A percentile compares a stretch with the other conserved stretches of the same genome.
Conservation (phyloP, 2,113 vertebrate genomes). For the Copsychus sechellarum region DNA sequence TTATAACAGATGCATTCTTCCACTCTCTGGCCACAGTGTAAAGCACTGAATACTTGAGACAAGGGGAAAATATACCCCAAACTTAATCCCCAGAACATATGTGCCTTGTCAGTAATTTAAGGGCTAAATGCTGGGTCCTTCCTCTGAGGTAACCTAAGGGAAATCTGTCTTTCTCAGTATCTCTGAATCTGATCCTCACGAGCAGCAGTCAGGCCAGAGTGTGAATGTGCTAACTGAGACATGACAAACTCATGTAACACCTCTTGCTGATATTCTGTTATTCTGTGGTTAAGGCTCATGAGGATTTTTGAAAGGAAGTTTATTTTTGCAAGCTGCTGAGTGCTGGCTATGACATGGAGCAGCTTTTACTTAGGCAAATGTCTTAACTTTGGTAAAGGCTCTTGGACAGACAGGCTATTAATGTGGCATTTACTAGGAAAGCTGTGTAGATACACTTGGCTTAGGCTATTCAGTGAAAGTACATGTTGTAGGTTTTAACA, state of each 20-base stretch:
- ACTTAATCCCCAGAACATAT: background rate
- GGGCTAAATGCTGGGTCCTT: background rate
- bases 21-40: background rate
- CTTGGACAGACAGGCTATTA: background rate
- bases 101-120: background rate
- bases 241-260: slow-evolving; percentile 8
- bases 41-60: background rate
- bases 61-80: background rate
- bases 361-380: slow-evolving; percentile 25
- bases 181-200: background rate
- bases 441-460: background rate
- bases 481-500: background rate
- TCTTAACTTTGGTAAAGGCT: slow-evolving; percentile 7
- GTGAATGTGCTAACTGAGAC: slow-evolving; percentile 33
- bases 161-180: background rate
- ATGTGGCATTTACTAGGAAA: background rate
- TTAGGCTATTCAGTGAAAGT: background rate
- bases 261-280: slow-evolving; percentile 38
- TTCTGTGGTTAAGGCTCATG: background rate
- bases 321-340: slow-evolving; percentile 51
- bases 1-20: background rate
- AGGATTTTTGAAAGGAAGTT: slow-evolving; percentile 41
- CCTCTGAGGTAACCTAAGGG: background rate
- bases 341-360: background rate
- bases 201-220: background rate